Percentiles rank a stretch among this genome's conserved stretches.
These are phyloP conservation scores for Tiliacea citrago DNA, from an alignment of 2,888 invertebrate species.

Conservation along the genomic window DNA sequence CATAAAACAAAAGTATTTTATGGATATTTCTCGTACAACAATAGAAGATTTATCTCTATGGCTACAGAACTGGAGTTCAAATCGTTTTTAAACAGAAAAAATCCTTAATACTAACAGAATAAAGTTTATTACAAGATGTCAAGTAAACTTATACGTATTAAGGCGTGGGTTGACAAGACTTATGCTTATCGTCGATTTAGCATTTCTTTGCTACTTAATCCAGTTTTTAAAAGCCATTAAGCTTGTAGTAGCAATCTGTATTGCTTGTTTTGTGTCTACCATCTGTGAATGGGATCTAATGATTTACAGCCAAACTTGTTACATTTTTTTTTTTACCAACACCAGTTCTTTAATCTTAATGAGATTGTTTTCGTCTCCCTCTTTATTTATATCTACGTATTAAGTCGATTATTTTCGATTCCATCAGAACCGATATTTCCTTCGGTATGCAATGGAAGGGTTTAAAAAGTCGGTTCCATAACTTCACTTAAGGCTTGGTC, in stretches of 20 bases:
- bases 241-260: conserved; percentile 86
- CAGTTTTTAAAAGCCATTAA: conserved; percentile 88
- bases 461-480: conserved; percentile 67
- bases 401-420: conserved; percentile 6
- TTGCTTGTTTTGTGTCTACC: conserved; percentile 79
- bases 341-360: conserved; percentile 16
- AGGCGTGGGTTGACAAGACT: conserved; percentile 87
- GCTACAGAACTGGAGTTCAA: conserved; percentile 52
- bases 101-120: conserved; percentile 67
- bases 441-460: conserved; percentile 49
- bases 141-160: conserved; percentile 60
- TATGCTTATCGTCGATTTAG: conserved; percentile 88
- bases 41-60: conserved; percentile 67
- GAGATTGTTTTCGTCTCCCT: conserved; percentile 10
- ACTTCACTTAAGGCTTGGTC: conserved; percentile 70
- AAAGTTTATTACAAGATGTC: conserved; percentile 69
- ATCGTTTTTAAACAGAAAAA: conserved; percentile 58
- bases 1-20: conserved; percentile 58
- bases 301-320: conserved; percentile 59
- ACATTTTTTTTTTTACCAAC: conserved; percentile 37
- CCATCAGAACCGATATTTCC: conserved; percentile 6
- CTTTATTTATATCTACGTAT: conserved; percentile 33
- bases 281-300: conserved; percentile 63
- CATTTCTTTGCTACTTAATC: conserved; percentile 89
- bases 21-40: conserved; percentile 58